Evolutionary conservation across 2,888 invertebrate genomes (phyloP), one percentile per base, ranked within the genome.

Genomic region (Amphipoea oculea): DNA sequence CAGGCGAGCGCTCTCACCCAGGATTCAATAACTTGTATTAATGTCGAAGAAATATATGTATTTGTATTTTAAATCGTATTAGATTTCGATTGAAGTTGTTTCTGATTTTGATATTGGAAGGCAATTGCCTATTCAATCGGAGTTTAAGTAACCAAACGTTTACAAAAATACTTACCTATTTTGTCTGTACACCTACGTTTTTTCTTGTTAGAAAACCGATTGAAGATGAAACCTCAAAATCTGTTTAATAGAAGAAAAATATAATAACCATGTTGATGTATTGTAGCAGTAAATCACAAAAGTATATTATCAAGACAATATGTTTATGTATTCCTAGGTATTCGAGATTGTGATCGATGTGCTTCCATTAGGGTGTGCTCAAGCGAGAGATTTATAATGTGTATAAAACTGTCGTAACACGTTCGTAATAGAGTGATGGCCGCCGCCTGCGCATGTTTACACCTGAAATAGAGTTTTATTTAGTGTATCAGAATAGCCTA

Each of bases 341-440:
- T 72, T 73, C 20, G 68, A 70, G 29, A 70, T 51, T 70, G 48
- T 81, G 76, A 85, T 45, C 51, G 65, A 81, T 66, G 76, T 45
- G 71, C 73, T 81, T 73, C 40, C 48, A 45, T 81, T 88, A 88
- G 72, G 65, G 71, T 76, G 76, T 74, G 70, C 45, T 77, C 48
- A 66, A 68, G 67, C 57, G 40, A 17, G 48, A 57, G 71, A 81
- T 88, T 85, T 85, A 88, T 72, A 73, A 66, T 42, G 65, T 45
- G 71, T 63, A 85, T 88, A 65, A 76, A 85, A 65, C 62, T 81
- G 88, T 88, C 76, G 62, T 72, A 76, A 63, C 81, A 17, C 71
- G 67, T 65, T 54, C 1, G 40, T 73, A 63, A 40, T 17, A 51
- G 5, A 54, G 69, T 29, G 62, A 66, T 4, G 66, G 62, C 40